Conservation (phyloP, 1,140 invertebrate species). For the Heterodera carotae region DNA sequence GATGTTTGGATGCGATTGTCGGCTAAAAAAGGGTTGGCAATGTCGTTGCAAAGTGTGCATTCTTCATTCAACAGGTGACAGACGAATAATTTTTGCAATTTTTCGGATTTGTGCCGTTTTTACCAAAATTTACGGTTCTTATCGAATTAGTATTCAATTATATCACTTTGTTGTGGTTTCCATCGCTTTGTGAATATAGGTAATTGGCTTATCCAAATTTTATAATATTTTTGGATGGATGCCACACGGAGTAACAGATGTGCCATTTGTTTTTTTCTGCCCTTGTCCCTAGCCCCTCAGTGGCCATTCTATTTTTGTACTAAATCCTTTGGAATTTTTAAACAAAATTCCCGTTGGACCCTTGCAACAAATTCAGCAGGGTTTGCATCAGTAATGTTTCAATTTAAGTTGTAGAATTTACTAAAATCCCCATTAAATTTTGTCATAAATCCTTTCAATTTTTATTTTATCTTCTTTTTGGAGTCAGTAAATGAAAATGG, state of each 20-base stretch:
- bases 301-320: neutral
- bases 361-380: neutral
- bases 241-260: neutral
- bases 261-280: neutral
- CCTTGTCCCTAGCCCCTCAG: no score
- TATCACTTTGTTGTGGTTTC: no score
- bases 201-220: no score
- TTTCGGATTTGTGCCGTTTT: neutral
- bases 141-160: no score
- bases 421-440: no score
- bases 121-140: no score
- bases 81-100: neutral
- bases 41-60: neutral
- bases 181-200: no score
- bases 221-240: neutral
- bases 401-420: no score
- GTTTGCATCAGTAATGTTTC: no score
- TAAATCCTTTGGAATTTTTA: neutral
- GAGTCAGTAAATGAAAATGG: no score
- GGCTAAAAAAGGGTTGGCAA: neutral
- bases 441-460: no score
- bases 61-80: neutral
- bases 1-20: neutral
- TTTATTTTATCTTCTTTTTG: no score
- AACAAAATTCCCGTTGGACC: neutral